Percentiles rank a stretch among this genome's conserved stretches.
Evolutionary conservation across 53 echinoderm and acorn worm species (phyloP).

Genomic region (Astropecten irregularis): DNA sequence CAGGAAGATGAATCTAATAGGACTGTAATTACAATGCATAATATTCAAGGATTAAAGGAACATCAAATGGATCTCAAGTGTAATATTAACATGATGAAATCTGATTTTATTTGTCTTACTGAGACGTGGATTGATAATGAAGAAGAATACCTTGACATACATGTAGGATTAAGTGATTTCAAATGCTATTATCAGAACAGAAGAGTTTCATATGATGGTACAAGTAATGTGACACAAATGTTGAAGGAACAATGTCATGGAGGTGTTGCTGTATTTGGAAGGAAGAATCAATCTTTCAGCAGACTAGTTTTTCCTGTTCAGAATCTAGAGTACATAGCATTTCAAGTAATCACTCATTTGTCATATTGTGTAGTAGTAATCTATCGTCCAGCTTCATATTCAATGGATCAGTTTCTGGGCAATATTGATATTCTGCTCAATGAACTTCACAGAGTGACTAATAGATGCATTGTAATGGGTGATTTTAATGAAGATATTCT

Average conservation of each 20-base stretch:
- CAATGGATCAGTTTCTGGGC: not conserved
- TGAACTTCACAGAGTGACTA: not conserved
- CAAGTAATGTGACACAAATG: not conserved
- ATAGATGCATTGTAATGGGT: constrained; percentile 12
- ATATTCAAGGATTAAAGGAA: constrained; percentile 11
- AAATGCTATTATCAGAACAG: constrained; percentile 10
- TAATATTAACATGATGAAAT: no score
- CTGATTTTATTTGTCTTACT: no score
- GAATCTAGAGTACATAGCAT: constrained; percentile 14
- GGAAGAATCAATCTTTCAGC: not conserved
- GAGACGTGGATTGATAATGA: constrained; percentile 47
- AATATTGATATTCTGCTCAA: not conserved
- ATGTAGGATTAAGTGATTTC: no score
- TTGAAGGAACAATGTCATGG: no score
- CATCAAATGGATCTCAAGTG: constrained; percentile 33
- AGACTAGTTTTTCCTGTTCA: not conserved
- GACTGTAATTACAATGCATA: constrained; percentile 33
- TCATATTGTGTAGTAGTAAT: constrained; percentile 8
- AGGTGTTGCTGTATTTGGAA: no score
- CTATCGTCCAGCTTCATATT: not conserved
- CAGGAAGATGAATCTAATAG: not conserved
- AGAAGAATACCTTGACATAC: not conserved
- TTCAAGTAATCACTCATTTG: not conserved
- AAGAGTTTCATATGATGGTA: not conserved
- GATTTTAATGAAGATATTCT: no score